A percentile compares a stretch with the other conserved stretches of the same genome.
Evolutionary conservation across 2,888 invertebrate genomes (phyloP).

Genomic region (Oithona nana): DNA sequence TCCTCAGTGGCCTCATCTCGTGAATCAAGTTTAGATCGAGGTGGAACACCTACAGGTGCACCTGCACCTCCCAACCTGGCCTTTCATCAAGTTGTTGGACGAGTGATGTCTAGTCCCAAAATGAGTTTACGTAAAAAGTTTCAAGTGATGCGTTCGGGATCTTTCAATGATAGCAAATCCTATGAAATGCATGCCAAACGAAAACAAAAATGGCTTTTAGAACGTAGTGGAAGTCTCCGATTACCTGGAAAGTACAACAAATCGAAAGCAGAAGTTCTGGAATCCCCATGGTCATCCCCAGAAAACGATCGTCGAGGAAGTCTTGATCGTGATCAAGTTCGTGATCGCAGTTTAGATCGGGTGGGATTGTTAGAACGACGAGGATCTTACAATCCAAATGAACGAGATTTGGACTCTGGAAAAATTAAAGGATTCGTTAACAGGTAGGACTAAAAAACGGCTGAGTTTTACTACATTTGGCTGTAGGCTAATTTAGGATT

Average conservation of each 20-base stretch:
- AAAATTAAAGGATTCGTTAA: neutral
- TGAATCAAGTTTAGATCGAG: neutral
- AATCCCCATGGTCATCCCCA: neutral
- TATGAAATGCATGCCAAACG: neutral
- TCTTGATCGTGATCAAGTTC: neutral
- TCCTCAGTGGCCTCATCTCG: neutral
- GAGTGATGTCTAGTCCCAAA: slow-evolving; percentile 1
- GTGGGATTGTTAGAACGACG: neutral
- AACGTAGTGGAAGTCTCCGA: neutral
- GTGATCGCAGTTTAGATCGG: neutral
- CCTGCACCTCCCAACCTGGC: neutral
- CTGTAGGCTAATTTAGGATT: too few species aligned
- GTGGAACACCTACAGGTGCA: neutral
- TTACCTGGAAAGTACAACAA: neutral
- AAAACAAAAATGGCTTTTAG: neutral
- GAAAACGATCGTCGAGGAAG: neutral
- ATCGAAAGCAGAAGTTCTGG: neutral
- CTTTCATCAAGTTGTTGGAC: neutral
- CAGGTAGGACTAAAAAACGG: neutral
- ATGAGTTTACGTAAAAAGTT: slow-evolving; percentile 1
- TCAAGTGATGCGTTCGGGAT: slow-evolving; percentile 10
- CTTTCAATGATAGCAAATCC: neutral
- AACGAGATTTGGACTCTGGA: neutral
- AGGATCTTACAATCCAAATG: neutral
- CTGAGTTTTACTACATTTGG: too few species aligned